Evolutionary conservation across 2,113 vertebrate species (phyloP).

Genomic region (human (Homo sapiens)): DNA sequence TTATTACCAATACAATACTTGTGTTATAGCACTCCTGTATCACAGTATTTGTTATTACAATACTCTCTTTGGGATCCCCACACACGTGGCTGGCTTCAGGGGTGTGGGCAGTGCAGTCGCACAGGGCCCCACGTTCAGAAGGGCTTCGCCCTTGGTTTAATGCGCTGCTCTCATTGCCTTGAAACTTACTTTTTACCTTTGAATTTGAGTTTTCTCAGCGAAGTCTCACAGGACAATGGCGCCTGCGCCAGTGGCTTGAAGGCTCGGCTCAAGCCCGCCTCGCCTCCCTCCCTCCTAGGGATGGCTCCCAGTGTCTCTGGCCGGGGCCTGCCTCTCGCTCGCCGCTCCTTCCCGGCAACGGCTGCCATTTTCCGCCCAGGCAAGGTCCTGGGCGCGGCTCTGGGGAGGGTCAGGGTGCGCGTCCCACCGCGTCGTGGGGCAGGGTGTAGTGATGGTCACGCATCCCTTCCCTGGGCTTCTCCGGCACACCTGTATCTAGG

Average conservation of each 20-base stretch:
- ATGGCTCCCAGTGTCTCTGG: not conserved
- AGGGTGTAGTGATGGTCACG: not conserved
- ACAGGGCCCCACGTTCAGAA: not conserved
- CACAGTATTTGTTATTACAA: not conserved
- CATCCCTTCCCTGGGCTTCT: not conserved
- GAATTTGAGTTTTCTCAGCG: not conserved
- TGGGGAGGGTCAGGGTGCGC: not conserved
- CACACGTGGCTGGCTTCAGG: rapidly evolving
- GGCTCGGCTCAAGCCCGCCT: not conserved
- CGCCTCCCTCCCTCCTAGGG: not conserved
- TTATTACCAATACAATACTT: too few species aligned
- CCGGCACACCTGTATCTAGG: not conserved
- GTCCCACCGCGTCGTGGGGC: not conserved
- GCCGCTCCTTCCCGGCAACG: rapidly evolving
- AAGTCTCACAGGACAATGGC: not conserved
- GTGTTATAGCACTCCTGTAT: not conserved
- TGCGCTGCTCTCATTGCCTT: not conserved
- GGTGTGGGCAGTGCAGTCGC: not conserved
- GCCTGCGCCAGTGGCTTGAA: rapidly evolving
- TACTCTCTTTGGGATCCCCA: too few species aligned
- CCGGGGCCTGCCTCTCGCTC: too few species aligned
- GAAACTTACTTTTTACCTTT: not conserved
- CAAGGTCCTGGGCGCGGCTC: not conserved
- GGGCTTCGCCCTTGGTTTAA: not conserved
- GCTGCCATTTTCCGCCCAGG: rapidly evolving